These are phyloP conservation scores for Rhinella marina DNA, from an alignment of 2,797 vertebrate species.

Conservation along the genomic window DNA sequence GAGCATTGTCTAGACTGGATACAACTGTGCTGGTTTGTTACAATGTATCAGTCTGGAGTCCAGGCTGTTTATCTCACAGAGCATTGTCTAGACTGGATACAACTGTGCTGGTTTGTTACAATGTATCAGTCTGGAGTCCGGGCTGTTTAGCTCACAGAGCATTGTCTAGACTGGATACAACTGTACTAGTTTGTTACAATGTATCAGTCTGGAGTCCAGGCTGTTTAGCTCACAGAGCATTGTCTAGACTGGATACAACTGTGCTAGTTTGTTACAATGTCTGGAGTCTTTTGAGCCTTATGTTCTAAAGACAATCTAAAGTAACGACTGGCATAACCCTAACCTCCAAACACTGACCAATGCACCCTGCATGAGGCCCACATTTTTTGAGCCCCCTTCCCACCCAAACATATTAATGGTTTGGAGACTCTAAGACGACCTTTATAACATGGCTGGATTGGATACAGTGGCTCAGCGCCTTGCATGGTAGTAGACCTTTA, in stretches of 20 bases:
- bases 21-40: not conserved
- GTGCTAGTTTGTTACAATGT: no score
- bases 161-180: not conserved
- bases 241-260: not conserved
- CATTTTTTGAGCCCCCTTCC: no score
- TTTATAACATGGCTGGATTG: no score
- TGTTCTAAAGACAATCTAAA: no score
- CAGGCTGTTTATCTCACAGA: not conserved
- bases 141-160: not conserved
- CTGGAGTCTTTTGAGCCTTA: not conserved
- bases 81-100: not conserved
- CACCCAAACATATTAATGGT: no score
- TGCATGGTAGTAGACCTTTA: no score
- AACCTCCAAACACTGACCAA: no score
- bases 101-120: not conserved
- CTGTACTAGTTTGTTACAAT: not conserved
- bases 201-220: not conserved
- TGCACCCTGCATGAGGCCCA: no score
- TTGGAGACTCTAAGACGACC: no score
- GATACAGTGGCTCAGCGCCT: no score
- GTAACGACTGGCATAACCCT: no score
- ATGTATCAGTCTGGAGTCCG: not conserved
- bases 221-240: not conserved
- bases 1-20: not conserved
- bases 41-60: not conserved